Conservation (phyloP, 2,888 invertebrate species). For the Leptarthrus brevirostris region DNA sequence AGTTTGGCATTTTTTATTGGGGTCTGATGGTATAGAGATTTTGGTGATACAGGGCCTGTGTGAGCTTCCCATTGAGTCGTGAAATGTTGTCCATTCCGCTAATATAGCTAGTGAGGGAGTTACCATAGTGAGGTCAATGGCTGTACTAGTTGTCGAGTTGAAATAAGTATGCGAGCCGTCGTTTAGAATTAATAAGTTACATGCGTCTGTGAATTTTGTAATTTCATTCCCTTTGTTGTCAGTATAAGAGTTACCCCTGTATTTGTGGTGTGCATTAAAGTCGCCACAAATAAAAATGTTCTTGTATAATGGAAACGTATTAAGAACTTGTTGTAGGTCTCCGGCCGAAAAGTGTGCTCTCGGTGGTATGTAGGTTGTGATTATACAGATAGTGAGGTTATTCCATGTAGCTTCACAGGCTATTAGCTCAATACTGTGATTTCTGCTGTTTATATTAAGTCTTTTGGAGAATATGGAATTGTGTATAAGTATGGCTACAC, state of each 20-base stretch:
- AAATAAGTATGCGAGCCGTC: not conserved
- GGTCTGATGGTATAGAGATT: no score
- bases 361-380: no score
- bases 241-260: not conserved
- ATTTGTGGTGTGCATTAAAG: not conserved
- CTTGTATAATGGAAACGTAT: no score
- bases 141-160: not conserved
- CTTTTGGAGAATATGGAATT: not conserved
- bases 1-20: no score
- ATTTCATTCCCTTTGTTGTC: not conserved
- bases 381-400: no score
- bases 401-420: no score
- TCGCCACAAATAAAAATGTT: not conserved
- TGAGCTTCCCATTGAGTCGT: not conserved
- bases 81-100: not conserved
- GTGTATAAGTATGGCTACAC: not conserved
- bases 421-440: no score
- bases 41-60: not conserved
- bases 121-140: not conserved
- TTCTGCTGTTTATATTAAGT: no score
- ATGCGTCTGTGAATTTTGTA: not conserved
- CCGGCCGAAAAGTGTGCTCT: no score
- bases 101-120: not conserved
- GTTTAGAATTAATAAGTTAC: not conserved
- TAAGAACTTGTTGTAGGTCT: not conserved